These are phyloP conservation scores for Mus minutoides DNA, from an alignment of 2,797 vertebrate species.

Conservation along the genomic window DNA sequence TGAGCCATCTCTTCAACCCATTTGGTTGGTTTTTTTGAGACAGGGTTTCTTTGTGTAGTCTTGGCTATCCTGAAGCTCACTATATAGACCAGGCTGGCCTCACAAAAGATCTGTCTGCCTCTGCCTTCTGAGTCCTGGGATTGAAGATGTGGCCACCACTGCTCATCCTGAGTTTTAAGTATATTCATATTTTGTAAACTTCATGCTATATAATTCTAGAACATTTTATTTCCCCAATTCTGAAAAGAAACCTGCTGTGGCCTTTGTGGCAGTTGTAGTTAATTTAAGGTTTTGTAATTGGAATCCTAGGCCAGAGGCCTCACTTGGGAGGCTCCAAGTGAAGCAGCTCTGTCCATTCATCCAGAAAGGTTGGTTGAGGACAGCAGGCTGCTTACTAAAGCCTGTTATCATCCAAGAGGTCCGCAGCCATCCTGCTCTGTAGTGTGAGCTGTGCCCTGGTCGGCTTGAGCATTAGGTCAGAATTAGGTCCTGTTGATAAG, in stretches of 20 bases:
- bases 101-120: neutral
- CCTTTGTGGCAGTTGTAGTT: constrained; percentile 48
- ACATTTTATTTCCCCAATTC: neutral
- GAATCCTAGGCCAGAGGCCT: neutral
- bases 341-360: neutral
- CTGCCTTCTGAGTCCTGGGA: neutral
- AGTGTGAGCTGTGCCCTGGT: neutral
- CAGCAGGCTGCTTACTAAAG: neutral
- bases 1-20: no score
- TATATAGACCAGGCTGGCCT: neutral
- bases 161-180: neutral
- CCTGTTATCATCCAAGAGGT: neutral
- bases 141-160: neutral
- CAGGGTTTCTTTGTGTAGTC: neutral
- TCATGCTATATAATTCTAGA: neutral
- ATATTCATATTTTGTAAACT: neutral
- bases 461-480: neutral
- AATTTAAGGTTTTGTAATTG: neutral
- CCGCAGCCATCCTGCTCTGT: neutral
- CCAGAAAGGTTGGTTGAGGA: neutral
- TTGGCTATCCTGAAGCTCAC: neutral
- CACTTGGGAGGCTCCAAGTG: neutral
- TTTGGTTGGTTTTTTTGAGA: neutral
- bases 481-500: neutral
- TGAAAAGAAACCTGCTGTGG: constrained; percentile 4